Base-by-base conservation (phyloP, 1,140 invertebrate species). In the Drosophila subobscura region DNA sequence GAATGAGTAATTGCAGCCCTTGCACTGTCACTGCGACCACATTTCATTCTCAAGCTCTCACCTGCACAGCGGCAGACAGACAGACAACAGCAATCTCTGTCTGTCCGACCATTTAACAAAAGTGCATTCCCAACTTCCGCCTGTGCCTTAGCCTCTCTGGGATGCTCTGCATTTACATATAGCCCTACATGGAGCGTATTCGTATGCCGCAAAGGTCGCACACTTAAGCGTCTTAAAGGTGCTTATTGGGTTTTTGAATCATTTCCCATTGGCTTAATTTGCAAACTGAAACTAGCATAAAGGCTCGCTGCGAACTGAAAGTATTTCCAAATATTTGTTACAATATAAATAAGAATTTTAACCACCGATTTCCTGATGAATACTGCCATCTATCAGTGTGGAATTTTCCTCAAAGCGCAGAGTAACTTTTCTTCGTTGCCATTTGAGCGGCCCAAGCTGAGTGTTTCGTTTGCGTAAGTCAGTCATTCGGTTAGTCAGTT, bases 1-100 rank as follows among this genome's bases (percentile, higher is more conserved):
- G 71, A 78, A 85, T 78, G 73, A 89, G 71, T 85, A 89, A 89
- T 89, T 75, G 51, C 71, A 49, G 71, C 61, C 77, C 79, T 85
- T 89, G 58, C 54, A 63, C 14, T 14, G 25, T 10, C 54, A 59
- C 14, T 14, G 25, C 33, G 37, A 33, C 57, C 47, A 58, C 61
- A 56, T 59, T 60, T 41, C 44, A 67, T 53, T 67, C 14, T 22
- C 23, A 22, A 50, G 33, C 14, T 40, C 27, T 5, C 41, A 47
- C 40, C 44, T 8, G 33, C 50, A 50, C 22, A 37, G 14, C 42
- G 42, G 53, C 57, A 50, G 8, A 46, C 7, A 60, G 47, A 25
- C 54, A 65, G 54, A 59, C 64, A 56, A 72, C 41, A 25, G 63
- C 33, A 29, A 68, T 56, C 50, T 75, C 50, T 75, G 58, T 46